These are phyloP conservation scores for Oryzias woworae DNA, from an alignment of 2,113 vertebrate species.

Conservation along the genomic window DNA sequence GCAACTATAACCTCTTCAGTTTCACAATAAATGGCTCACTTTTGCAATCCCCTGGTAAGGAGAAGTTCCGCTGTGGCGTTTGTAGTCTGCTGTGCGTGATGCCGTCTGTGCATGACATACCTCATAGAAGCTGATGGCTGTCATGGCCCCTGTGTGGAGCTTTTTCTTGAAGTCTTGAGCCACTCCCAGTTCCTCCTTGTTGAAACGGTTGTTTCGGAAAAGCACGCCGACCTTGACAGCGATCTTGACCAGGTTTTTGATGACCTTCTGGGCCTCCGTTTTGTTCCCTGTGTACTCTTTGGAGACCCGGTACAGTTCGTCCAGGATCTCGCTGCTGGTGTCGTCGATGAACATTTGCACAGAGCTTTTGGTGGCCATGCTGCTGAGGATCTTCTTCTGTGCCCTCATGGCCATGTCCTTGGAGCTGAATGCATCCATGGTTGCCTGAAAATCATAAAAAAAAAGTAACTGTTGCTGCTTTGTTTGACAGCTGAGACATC, in stretches of 20 bases:
- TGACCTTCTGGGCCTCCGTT: conserved; percentile 82
- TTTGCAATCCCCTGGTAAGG: not conserved
- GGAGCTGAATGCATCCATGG: conserved; percentile 87
- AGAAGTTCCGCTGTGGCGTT: not conserved
- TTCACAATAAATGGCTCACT: not conserved
- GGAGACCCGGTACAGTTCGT: conserved; percentile 89
- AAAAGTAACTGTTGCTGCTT: not conserved
- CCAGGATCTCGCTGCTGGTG: conserved; percentile 86
- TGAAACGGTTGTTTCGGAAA: conserved; percentile 83
- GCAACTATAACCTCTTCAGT: not conserved
- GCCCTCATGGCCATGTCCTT: conserved; percentile 84
- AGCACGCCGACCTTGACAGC: conserved; percentile 86
- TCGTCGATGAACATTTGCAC: conserved; percentile 91
- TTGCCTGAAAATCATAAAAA: conserved; percentile 25
- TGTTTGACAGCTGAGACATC: not conserved
- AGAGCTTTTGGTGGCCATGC: conserved; percentile 83
- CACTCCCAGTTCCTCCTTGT: conserved; percentile 74
- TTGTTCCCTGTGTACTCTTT: conserved; percentile 83
- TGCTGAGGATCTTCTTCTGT: conserved; percentile 89
- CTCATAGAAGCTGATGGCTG: conserved; percentile 87
- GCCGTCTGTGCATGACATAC: conserved; percentile 44
- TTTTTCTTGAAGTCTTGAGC: conserved; percentile 85
- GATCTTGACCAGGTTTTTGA: conserved; percentile 89
- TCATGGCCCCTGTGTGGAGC: conserved; percentile 86
- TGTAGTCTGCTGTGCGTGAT: no score